A percentile compares a stretch with the other conserved stretches of the same genome.
phyloP scores from a whole-genome alignment of 1,140 invertebrate species.

The Psix sp. region DNA sequence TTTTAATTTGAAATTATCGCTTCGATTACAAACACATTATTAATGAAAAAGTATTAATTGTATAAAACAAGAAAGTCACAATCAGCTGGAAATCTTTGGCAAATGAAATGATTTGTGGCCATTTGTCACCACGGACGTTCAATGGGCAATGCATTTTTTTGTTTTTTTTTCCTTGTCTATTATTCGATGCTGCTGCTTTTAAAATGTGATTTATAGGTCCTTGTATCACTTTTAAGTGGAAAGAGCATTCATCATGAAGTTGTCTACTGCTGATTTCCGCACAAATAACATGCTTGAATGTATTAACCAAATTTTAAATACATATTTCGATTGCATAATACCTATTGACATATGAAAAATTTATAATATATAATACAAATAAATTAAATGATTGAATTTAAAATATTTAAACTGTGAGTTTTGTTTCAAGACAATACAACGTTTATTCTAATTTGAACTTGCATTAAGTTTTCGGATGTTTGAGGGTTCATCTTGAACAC shows the following conservation, averaged over 20 bases:
- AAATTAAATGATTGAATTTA: neutral
- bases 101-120: slow-evolving; percentile 10
- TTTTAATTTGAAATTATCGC: too few relatives aligned
- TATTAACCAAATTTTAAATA: slow-evolving; percentile 14
- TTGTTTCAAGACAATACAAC: too few relatives aligned
- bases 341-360: too few relatives aligned
- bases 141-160: slow-evolving; percentile 24
- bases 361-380: neutral
- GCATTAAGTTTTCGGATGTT: too few relatives aligned
- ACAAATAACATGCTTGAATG: slow-evolving; percentile 13
- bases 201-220: slow-evolving; percentile 43
- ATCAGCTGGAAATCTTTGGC: slow-evolving; percentile 1
- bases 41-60: too few relatives aligned
- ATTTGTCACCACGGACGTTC: slow-evolving; percentile 29
- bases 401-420: neutral
- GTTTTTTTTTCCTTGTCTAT: slow-evolving; percentile 35
- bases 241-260: slow-evolving; percentile 46
- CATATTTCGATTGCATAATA: neutral
- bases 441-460: too few relatives aligned
- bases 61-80: neutral
- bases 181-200: slow-evolving; percentile 31
- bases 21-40: too few relatives aligned
- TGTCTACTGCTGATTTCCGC: slow-evolving; percentile 32
- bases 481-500: too few relatives aligned
- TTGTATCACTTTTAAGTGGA: slow-evolving; percentile 39